Conservation (phyloP, 2,888 invertebrate genomes). For the Diaphora mendica region DNA sequence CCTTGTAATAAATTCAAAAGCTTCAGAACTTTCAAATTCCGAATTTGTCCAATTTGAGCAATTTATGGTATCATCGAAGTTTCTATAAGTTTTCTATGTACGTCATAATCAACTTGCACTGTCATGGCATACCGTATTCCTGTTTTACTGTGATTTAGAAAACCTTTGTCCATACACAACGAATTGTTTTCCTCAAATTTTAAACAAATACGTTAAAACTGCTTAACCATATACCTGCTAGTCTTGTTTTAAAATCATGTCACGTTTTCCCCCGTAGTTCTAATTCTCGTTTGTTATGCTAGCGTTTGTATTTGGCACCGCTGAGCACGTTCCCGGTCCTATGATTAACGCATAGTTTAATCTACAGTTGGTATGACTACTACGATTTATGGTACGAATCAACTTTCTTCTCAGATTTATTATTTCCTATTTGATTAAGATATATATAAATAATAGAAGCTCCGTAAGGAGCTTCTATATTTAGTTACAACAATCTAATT, state of each 20-base stretch:
- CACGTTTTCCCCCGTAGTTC: constrained; percentile 46
- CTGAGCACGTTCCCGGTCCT: constrained; percentile 39
- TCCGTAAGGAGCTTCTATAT: not conserved
- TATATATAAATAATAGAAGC: too few species aligned
- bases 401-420: constrained; percentile 11
- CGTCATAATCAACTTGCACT: not conserved
- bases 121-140: not conserved
- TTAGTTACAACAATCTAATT: not conserved
- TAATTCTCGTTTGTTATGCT: constrained; percentile 47
- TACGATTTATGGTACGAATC: constrained; percentile 12
- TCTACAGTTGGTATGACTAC: constrained; percentile 13
- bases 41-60: not conserved
- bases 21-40: not conserved
- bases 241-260: constrained; percentile 35
- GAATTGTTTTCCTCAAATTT: constrained; percentile 22
- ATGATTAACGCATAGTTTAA: constrained; percentile 35
- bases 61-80: too few species aligned
- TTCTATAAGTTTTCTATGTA: not conserved
- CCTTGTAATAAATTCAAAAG: too few species aligned
- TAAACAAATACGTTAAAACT: constrained; percentile 26
- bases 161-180: constrained; percentile 18
- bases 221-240: constrained; percentile 7
- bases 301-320: constrained; percentile 39
- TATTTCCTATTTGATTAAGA: not conserved
- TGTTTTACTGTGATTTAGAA: constrained; percentile 19